Evolutionary conservation across 2,888 invertebrate genomes (phyloP).

Genomic region (Nycteola revayana): DNA sequence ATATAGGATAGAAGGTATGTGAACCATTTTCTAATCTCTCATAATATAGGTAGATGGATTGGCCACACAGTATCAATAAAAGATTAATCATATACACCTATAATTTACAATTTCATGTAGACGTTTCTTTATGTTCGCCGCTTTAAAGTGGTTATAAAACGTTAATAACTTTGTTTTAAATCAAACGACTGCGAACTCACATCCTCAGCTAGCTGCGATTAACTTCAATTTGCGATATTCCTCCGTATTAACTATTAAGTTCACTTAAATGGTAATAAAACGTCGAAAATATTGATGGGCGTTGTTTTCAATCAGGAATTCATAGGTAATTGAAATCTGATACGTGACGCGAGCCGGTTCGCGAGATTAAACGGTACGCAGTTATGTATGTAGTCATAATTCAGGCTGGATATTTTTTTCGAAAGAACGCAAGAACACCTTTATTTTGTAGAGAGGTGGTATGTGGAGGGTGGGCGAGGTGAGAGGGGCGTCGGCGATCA

Average conservation of each 20-base stretch:
- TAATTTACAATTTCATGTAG: constrained; percentile 18
- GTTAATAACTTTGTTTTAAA: constrained; percentile 22
- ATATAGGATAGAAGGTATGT: too few relatives aligned
- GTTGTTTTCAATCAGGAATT: constrained; percentile 38
- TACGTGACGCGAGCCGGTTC: constrained; percentile 45
- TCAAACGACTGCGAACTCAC: constrained; percentile 7
- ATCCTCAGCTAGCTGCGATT: constrained; percentile 12
- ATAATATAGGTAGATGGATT: too few relatives aligned
- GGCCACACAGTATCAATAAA: constrained; percentile 10
- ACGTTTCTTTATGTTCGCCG: constrained; percentile 18
- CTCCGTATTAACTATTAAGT: constrained; percentile 17
- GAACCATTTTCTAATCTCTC: too few relatives aligned
- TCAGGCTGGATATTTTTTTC: constrained; percentile 42
- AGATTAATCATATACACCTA: constrained; percentile 17
- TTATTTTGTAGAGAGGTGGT: constrained; percentile 33
- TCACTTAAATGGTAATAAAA: constrained; percentile 29
- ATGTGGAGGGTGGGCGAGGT: constrained; percentile 1
- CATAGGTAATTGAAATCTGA: constrained; percentile 42
- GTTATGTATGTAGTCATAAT: constrained; percentile 40
- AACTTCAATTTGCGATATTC: constrained; percentile 25
- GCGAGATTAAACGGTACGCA: constrained; percentile 34
- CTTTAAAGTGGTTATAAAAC: constrained; percentile 19
- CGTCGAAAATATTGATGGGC: constrained; percentile 20
- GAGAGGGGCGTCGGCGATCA: background rate
- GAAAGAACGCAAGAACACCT: constrained; percentile 30